These are phyloP conservation scores for Sebastes steindachneri DNA, from an alignment of 2,797 vertebrate genomes.

Conservation along the genomic window DNA sequence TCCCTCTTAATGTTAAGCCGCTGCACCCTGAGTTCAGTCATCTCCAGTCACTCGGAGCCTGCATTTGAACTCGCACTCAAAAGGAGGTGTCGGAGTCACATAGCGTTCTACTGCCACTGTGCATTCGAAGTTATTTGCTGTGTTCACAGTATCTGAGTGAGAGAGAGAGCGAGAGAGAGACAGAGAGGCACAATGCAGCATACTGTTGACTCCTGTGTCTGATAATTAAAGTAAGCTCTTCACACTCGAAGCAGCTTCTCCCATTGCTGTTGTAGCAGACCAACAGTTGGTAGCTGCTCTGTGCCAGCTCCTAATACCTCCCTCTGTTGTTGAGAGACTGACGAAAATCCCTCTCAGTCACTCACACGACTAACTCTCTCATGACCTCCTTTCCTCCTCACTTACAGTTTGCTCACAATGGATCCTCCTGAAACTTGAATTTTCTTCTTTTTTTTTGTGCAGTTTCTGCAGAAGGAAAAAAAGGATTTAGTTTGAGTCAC, in stretches of 20 bases:
- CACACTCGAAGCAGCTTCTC: constrained; percentile 64
- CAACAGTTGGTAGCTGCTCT: constrained; percentile 60
- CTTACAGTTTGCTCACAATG: constrained; percentile 31
- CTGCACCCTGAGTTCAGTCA: constrained; percentile 18
- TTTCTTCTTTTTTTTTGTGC: not conserved
- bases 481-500: not conserved
- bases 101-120: constrained; percentile 3
- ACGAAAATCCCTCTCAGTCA: constrained; percentile 71
- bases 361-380: constrained; percentile 67
- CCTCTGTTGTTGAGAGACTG: constrained; percentile 69
- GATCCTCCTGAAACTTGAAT: constrained; percentile 22
- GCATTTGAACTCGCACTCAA: constrained; percentile 24
- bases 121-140: constrained; percentile 46
- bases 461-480: not conserved
- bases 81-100: constrained; percentile 17
- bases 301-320: constrained; percentile 65
- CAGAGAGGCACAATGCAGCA: constrained; percentile 33
- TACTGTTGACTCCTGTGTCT: constrained; percentile 68
- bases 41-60: not conserved
- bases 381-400: constrained; percentile 72
- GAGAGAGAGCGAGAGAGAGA: not conserved
- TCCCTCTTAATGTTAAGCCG: constrained; percentile 20
- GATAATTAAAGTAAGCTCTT: constrained; percentile 78
- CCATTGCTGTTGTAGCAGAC: constrained; percentile 54
- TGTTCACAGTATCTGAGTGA: constrained; percentile 14